Percentiles rank a stretch among this genome's conserved stretches.
Evolutionary conservation across 1,140 invertebrate genomes (phyloP).

Genomic region (Tetranychus cinnabarinus): DNA sequence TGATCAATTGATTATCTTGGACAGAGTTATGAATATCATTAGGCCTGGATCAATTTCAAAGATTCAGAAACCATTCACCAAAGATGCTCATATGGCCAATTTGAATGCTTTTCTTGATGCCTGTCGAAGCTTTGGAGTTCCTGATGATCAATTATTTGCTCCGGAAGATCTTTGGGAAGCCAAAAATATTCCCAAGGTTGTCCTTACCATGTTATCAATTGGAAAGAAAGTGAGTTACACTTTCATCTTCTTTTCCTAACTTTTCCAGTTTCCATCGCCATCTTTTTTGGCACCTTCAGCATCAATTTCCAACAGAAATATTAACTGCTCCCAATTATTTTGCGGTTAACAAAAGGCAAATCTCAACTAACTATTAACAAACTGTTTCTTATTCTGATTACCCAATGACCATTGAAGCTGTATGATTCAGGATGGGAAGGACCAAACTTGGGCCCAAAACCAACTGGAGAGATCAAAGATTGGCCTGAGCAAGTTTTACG

Average conservation of each 20-base stretch:
- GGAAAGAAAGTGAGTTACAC: not conserved
- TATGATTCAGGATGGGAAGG: slow-evolving; percentile 3
- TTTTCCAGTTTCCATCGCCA: too few relatives aligned
- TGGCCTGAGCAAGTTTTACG: slow-evolving; percentile 4
- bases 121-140: not conserved
- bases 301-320: not conserved
- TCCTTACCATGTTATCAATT: not conserved
- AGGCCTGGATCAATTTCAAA: slow-evolving; percentile 1
- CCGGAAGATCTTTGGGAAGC: slow-evolving; percentile 2
- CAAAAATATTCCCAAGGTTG: slow-evolving; percentile 3
- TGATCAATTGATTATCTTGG: not conserved
- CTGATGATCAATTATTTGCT: slow-evolving; percentile 2
- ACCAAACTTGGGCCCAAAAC: slow-evolving; percentile 3
- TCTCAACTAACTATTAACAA: too few relatives aligned
- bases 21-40: slow-evolving; percentile 1
- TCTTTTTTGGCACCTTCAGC: not conserved
- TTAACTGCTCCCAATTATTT: not conserved
- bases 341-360: not conserved
- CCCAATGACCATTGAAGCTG: not conserved
- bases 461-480: slow-evolving; percentile 4
- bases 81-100: slow-evolving; percentile 1
- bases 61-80: slow-evolving; percentile 7
- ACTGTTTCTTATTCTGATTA: too few relatives aligned
- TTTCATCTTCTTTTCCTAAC: not conserved
- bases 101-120: slow-evolving; percentile 2